Conservation (phyloP, 2,888 invertebrate species). For the Rutpela maculata region DNA sequence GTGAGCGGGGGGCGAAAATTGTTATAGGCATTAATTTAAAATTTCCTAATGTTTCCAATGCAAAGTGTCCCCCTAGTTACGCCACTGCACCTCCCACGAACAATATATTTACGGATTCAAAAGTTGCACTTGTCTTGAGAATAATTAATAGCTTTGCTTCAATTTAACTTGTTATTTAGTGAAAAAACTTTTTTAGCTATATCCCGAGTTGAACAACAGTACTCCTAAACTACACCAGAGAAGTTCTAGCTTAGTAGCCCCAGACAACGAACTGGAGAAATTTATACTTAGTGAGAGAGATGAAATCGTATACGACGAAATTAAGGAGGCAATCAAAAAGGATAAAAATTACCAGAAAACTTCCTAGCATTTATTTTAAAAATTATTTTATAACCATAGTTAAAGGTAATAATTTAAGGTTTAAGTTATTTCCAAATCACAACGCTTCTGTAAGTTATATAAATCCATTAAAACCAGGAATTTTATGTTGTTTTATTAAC, state of each 20-base stretch:
- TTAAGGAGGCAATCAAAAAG: slow-evolving; percentile 47
- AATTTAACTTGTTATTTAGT: not conserved
- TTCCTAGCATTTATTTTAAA: slow-evolving; percentile 29
- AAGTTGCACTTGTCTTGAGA: no score
- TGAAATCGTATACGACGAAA: slow-evolving; percentile 64
- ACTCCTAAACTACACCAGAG: slow-evolving; percentile 45
- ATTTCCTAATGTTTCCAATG: no score
- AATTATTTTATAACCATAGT: not conserved
- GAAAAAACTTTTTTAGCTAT: slow-evolving; percentile 43
- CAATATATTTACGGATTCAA: no score
- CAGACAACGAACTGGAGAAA: slow-evolving; percentile 52
- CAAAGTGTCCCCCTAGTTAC: no score
- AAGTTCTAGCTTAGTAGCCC: slow-evolving; percentile 41
- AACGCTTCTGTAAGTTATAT: not conserved
- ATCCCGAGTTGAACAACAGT: slow-evolving; percentile 41
- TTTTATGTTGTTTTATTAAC: not conserved
- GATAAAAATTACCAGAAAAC: slow-evolving; percentile 10
- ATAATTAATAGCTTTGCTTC: not conserved
- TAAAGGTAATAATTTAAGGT: not conserved
- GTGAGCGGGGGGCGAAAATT: no score
- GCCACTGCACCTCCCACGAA: no score
- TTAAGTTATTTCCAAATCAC: not conserved
- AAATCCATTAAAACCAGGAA: not conserved
- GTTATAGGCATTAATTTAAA: no score
- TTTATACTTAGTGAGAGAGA: slow-evolving; percentile 64